Conservation (phyloP, 2,888 invertebrate species). For the Dusona sp. region DNA sequence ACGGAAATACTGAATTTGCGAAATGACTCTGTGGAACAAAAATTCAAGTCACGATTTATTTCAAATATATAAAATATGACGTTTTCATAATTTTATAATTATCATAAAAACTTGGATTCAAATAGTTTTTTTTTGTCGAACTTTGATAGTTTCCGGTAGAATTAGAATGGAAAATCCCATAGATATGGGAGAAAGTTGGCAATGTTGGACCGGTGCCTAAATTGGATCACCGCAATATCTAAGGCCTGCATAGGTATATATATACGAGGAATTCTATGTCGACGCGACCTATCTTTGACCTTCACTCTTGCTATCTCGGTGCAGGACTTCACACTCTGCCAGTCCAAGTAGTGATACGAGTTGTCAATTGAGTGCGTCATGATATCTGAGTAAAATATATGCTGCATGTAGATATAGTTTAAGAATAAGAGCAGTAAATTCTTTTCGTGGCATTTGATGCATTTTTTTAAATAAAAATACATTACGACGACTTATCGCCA, state of each 20-base stretch:
- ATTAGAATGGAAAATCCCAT: not conserved
- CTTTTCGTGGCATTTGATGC: not conserved
- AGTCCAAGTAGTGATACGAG: not conserved
- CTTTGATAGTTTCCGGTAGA: not conserved
- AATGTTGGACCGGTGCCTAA: constrained; percentile 36
- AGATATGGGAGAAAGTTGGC: constrained; percentile 29
- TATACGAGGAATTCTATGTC: not conserved
- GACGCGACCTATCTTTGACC: not conserved
- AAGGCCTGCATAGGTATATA: not conserved
- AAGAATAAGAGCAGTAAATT: not conserved
- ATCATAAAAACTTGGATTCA: too few species aligned
- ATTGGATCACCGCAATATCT: constrained; percentile 22
- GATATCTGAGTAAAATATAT: too few species aligned
- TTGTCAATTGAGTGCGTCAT: not conserved
- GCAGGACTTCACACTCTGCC: not conserved
- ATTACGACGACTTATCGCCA: too few species aligned
- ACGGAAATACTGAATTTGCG: not conserved
- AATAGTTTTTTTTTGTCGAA: not conserved
- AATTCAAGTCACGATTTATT: not conserved
- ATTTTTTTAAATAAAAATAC: not conserved
- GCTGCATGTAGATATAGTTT: not conserved
- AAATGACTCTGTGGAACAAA: not conserved
- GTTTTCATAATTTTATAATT: not conserved
- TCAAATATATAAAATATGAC: not conserved
- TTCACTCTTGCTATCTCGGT: not conserved